Evolutionary conservation across 2,888 invertebrate species (phyloP), one percentile per base, ranked within the genome.

Genomic region (Pantelozetes paolii): DNA sequence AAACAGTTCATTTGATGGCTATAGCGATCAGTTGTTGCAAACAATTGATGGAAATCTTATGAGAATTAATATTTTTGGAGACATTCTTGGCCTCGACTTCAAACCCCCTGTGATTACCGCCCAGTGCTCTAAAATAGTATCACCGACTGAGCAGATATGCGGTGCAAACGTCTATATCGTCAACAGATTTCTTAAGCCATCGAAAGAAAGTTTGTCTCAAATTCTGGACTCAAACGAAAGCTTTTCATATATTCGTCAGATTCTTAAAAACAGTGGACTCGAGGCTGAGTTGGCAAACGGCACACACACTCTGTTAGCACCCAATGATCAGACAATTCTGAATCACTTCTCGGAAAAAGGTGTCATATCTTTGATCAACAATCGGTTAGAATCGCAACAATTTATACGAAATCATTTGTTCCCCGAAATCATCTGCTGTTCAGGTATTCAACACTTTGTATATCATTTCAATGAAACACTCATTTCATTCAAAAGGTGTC

Each of bases 91-190:
- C 26, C 62, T 77, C 45, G 77, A 78, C n/a, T 85, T 87, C 77
- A 83, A 87, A 71, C 86, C 87, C 1, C n/a, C n/a, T n/a, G 64
- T 64, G 1, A 1, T 8, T 1, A 88, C 89, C 0, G 87, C 87
- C 0, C 89, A 89, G 80, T 90, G 89, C 80, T 88, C 88, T 0
- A 83, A 86, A 11, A 80, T 90, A 15, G 83, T 86, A 0, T 85
- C 85, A 77, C 85, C 86, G 74, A 88, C 88, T 78, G 85, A 87
- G 76, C 85, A 87, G 79, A 87, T 88, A 42, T 90, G 89, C 78
- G 88, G 88, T 74, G 88, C 88, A 0, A 85, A 88, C 11, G 82
- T 89, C 26, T 88, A 89, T 79, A 86, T 88, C 79, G 84, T 89
- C 1, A 87, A 88, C 79, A 85, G 81, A 81, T 80, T 82, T 9